phyloP scores from a whole-genome alignment of 2,113 vertebrate species.

The Potamarius usumacintae region DNA sequence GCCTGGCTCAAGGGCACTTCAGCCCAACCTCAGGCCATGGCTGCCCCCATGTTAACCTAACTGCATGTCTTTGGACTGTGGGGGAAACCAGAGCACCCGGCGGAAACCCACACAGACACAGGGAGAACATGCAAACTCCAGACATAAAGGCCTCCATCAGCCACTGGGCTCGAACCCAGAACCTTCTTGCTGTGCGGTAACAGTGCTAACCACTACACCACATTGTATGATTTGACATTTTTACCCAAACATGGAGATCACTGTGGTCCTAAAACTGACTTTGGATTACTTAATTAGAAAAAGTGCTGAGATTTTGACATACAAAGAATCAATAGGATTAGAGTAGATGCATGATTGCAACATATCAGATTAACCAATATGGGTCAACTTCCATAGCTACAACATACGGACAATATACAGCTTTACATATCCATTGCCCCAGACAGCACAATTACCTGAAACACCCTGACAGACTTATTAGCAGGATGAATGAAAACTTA shows the following conservation, averaged over 20 bases:
- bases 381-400: background rate
- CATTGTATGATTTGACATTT: background rate
- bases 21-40: too few relatives aligned
- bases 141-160: too few relatives aligned
- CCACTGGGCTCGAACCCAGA: too few relatives aligned
- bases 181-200: too few relatives aligned
- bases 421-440: background rate
- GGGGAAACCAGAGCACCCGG: too few relatives aligned
- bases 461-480: background rate
- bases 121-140: too few relatives aligned
- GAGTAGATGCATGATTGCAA: conserved; percentile 4
- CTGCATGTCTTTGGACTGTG: too few relatives aligned
- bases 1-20: too few relatives aligned
- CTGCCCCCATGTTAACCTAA: too few relatives aligned
- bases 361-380: conserved; percentile 17
- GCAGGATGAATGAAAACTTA: background rate
- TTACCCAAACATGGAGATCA: background rate
- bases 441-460: background rate
- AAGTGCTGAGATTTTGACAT: background rate
- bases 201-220: too few relatives aligned
- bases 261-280: conserved; percentile 1
- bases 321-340: conserved; percentile 27
- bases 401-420: background rate
- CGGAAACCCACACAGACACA: too few relatives aligned
- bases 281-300: background rate